Evolutionary conservation across 2,888 invertebrate species (phyloP).

Genomic region (Nomada ruficornis): DNA sequence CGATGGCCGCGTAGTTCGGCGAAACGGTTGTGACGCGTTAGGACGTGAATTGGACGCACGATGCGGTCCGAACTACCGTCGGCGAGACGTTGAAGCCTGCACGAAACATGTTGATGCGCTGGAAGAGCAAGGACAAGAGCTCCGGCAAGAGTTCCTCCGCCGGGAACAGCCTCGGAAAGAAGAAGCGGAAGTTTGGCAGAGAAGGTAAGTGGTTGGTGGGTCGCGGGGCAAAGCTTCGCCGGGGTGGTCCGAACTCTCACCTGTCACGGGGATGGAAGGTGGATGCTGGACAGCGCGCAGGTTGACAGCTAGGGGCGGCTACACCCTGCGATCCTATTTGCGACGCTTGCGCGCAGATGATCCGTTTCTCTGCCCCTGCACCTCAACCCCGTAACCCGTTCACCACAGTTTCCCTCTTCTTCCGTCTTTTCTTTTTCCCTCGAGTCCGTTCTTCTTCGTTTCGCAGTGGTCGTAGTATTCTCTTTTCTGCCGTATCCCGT

Average conservation of each 20-base stretch:
- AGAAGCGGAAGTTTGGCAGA: slow-evolving; percentile 92
- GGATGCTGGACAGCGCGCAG: slow-evolving; percentile 28
- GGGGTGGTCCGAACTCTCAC: slow-evolving; percentile 4
- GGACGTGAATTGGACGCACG: slow-evolving; percentile 10
- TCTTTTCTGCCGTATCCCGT: slow-evolving; percentile 48
- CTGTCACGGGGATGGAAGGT: slow-evolving; percentile 16
- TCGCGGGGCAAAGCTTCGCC: too few species aligned
- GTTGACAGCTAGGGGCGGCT: slow-evolving; percentile 57
- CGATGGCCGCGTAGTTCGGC: not conserved
- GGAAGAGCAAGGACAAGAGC: slow-evolving; percentile 93
- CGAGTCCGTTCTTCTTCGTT: not conserved
- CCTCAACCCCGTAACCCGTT: slow-evolving; percentile 37
- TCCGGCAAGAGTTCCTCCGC: slow-evolving; percentile 88
- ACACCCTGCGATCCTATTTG: slow-evolving; percentile 66
- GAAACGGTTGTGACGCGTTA: too few species aligned
- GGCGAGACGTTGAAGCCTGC: slow-evolving; percentile 69
- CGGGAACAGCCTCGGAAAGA: slow-evolving; percentile 87
- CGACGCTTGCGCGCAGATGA: slow-evolving; percentile 72
- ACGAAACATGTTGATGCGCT: slow-evolving; percentile 90
- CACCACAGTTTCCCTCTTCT: not conserved
- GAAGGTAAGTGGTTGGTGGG: slow-evolving; percentile 86
- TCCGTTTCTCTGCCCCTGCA: slow-evolving; percentile 49
- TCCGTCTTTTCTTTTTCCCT: not conserved
- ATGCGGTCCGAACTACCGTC: slow-evolving; percentile 43
- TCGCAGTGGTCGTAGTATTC: not conserved